phyloP scores from a whole-genome alignment of 2,113 vertebrate species.

The Glareola pratincola region DNA sequence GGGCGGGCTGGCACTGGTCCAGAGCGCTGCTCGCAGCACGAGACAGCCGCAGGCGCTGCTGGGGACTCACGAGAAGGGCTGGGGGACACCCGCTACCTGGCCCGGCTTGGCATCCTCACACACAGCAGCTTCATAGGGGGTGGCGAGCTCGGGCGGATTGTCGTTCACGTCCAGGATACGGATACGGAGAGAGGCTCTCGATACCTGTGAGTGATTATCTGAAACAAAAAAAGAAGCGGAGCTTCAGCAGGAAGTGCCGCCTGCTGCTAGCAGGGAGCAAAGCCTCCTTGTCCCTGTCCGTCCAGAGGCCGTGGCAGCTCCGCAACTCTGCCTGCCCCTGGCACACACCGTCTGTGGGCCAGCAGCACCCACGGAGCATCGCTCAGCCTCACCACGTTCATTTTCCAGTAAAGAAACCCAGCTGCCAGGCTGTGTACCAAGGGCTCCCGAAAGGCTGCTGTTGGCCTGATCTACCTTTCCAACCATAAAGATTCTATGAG shows the following conservation, averaged over 20 bases:
- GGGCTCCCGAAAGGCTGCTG: background rate
- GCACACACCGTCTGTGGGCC: background rate
- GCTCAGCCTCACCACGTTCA: background rate
- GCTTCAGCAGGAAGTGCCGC: background rate
- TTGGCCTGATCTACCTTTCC: too few relatives aligned
- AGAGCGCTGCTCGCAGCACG: fast-evolving
- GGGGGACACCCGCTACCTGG: constrained; percentile 76
- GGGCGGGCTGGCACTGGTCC: background rate
- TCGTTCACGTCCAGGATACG: constrained; percentile 97
- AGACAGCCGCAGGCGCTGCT: background rate
- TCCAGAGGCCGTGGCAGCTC: fast-evolving
- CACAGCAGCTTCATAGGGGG: constrained; percentile 89
- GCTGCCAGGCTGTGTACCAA: background rate
- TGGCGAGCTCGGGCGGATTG: constrained; percentile 93
- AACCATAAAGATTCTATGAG: too few relatives aligned
- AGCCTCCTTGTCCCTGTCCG: background rate
- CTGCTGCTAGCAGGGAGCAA: background rate
- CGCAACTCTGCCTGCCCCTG: fast-evolving
- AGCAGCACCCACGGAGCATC: fast-evolving
- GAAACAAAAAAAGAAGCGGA: constrained; percentile 4
- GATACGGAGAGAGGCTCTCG: constrained; percentile 85
- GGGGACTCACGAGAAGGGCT: background rate
- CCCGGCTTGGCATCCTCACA: constrained; percentile 95
- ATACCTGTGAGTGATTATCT: constrained; percentile 91
- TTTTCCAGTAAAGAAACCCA: background rate